Conservation (phyloP, 2,888 invertebrate species). For the Patella caerulea region DNA sequence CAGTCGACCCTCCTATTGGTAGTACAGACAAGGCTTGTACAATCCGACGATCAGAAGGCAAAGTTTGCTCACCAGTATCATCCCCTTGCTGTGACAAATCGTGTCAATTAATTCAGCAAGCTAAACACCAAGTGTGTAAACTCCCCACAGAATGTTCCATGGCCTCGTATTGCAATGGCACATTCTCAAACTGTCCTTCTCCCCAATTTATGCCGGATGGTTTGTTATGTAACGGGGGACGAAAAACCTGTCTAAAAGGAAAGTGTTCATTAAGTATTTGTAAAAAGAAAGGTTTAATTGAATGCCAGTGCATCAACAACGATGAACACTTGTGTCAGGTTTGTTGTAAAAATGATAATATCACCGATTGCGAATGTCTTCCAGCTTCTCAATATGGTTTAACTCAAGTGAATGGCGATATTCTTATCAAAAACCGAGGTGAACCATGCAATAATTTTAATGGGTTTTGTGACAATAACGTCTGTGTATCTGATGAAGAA, state of each 20-base stretch:
- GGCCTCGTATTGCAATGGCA: slow-evolving; percentile 45
- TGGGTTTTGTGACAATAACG: slow-evolving; percentile 42
- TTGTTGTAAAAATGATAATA: slow-evolving; percentile 41
- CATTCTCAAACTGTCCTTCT: slow-evolving; percentile 44
- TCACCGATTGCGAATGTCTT: slow-evolving; percentile 27
- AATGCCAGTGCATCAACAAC: slow-evolving; percentile 40
- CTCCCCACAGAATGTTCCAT: slow-evolving; percentile 43
- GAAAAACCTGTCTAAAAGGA: slow-evolving; percentile 45
- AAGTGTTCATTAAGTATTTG: slow-evolving; percentile 47
- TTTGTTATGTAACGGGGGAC: slow-evolving; percentile 42
- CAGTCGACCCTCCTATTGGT: slow-evolving; percentile 29
- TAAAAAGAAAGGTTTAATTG: slow-evolving; percentile 28
- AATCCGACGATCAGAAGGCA: slow-evolving; percentile 41
- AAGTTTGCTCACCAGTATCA: slow-evolving; percentile 46
- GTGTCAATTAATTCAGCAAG: slow-evolving; percentile 36
- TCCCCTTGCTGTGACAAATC: slow-evolving; percentile 47
- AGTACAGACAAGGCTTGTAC: slow-evolving; percentile 47
- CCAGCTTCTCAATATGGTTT: slow-evolving; percentile 20
- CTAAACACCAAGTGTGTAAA: slow-evolving; percentile 38
- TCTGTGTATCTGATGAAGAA: slow-evolving; percentile 37
- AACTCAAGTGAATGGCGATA: background rate
- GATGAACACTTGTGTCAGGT: slow-evolving; percentile 38
- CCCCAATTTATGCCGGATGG: slow-evolving; percentile 33
- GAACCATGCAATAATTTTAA: slow-evolving; percentile 39
- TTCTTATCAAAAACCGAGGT: slow-evolving; percentile 29